Base-by-base conservation (phyloP, 2,113 vertebrate genomes). In the Zapornia atra region DNA sequence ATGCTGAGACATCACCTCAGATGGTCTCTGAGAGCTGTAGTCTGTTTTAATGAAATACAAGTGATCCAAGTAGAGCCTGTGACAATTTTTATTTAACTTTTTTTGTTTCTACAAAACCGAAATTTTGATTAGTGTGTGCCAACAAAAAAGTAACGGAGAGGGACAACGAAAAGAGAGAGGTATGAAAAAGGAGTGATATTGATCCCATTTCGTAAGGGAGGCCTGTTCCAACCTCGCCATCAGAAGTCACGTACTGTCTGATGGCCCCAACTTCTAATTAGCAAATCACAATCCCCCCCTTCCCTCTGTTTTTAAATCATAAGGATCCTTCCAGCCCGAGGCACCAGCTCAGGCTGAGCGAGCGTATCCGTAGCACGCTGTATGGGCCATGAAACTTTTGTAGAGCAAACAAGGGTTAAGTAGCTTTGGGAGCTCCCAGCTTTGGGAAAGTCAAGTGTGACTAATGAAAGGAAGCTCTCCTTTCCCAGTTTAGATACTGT, bases 101-200 rank as follows among this genome's bases (percentile, higher is more conserved):
- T 96, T 96, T 96, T 85, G 70, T 86, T 95, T 96, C 94, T 86
- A 95, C 63, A 94, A 80, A 92, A 96, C 86, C 34, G 66, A 91
- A 90, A 85, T 93, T 94, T 91, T 94, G 76, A 96, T 96, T 88
- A 96, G 92, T 12, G 11, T 95, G 93, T 97, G 97, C 97, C 97
- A 98, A 98, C 96, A 98, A 98, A 98, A 97, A 97, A 97, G 93
- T 83, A 97, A 97, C 78, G 60, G 75, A 96, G 96, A 82, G 44
- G 54, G 85, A 92, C 86, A 95, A 97, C 96, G 89, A 83, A 94
- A 94, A 95, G 79, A 48, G 92, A 79, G 65, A 93, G 54, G 51
- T 60, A 85, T 88, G 93, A 94, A 91, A 56, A 95, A 77, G 54
- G 90, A 96, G 94, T 93, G 94, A 95, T 59, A 91, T 22, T 72